These are phyloP conservation scores for Philotrypesis tridentata DNA, from an alignment of 1,140 invertebrate species.

Conservation along the genomic window DNA sequence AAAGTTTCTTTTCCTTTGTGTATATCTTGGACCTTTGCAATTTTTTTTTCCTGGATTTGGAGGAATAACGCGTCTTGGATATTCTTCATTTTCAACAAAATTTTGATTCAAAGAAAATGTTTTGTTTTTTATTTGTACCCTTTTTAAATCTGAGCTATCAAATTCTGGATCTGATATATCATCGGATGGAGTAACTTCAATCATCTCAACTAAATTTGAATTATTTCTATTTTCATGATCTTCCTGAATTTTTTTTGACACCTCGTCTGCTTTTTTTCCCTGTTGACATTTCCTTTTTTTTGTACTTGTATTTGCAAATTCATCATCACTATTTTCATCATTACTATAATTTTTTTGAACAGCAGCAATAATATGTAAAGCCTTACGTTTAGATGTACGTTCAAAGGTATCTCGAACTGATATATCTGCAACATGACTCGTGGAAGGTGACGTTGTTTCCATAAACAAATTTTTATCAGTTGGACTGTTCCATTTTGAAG, in stretches of 20 bases:
- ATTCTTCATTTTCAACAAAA: conserved; percentile 24
- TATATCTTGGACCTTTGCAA: conserved; percentile 25
- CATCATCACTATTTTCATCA: conserved; percentile 50
- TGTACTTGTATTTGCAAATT: conserved; percentile 23
- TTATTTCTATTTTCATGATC: conserved; percentile 26
- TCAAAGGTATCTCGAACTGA: conserved; percentile 28
- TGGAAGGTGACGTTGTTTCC: neutral
- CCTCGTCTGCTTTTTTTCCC: conserved; percentile 21
- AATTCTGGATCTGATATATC: conserved; percentile 34
- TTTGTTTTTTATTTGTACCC: neutral
- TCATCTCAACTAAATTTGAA: neutral
- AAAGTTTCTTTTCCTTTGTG: conserved; percentile 38
- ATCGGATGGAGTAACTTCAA: conserved; percentile 21
- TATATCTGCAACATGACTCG: neutral
- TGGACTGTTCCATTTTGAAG: conserved; percentile 47
- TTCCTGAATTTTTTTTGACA: conserved; percentile 24
- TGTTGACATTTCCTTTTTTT: conserved; percentile 56
- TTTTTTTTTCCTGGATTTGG: conserved; percentile 47
- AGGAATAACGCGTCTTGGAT: conserved; percentile 51
- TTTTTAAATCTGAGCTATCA: conserved; percentile 10
- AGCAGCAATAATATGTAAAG: conserved; percentile 46
- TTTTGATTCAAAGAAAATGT: conserved; percentile 5
- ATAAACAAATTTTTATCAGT: conserved; percentile 47
- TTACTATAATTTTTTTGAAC: conserved; percentile 42
- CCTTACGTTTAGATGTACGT: conserved; percentile 60